These are phyloP conservation scores for Falco peregrinus DNA, from an alignment of 2,797 vertebrate species.

Conservation along the genomic window DNA sequence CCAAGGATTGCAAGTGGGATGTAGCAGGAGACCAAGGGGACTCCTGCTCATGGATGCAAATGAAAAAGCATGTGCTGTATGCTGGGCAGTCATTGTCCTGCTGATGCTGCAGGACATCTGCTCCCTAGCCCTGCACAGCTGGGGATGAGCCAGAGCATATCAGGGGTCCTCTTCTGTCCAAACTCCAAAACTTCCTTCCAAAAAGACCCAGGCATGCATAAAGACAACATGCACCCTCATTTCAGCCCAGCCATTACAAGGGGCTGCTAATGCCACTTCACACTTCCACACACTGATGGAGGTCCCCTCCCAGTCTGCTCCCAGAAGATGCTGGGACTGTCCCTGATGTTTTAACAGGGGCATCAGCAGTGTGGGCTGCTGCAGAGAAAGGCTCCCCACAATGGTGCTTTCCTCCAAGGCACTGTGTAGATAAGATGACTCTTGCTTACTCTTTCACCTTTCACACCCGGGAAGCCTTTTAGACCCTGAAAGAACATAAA, in stretches of 20 bases:
- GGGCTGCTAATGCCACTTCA: background rate
- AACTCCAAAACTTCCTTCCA: background rate
- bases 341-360: background rate
- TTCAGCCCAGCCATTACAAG: background rate
- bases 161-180: background rate
- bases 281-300: background rate
- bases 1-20: background rate
- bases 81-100: background rate
- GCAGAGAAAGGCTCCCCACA: background rate
- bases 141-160: background rate
- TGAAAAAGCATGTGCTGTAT: background rate
- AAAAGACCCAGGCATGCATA: background rate
- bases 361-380: background rate
- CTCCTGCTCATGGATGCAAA: background rate
- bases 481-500: conserved; percentile 74
- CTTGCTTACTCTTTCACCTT: conserved; percentile 84
- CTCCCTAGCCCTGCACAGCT: background rate
- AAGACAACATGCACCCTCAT: background rate
- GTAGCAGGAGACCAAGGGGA: background rate
- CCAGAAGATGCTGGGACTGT: background rate
- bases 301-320: background rate
- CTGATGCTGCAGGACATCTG: background rate
- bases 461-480: conserved; percentile 81
- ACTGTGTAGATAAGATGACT: background rate
- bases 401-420: background rate